Evolutionary conservation across 2,113 vertebrate genomes (phyloP).

Genomic region (Podarcis raffonei): DNA sequence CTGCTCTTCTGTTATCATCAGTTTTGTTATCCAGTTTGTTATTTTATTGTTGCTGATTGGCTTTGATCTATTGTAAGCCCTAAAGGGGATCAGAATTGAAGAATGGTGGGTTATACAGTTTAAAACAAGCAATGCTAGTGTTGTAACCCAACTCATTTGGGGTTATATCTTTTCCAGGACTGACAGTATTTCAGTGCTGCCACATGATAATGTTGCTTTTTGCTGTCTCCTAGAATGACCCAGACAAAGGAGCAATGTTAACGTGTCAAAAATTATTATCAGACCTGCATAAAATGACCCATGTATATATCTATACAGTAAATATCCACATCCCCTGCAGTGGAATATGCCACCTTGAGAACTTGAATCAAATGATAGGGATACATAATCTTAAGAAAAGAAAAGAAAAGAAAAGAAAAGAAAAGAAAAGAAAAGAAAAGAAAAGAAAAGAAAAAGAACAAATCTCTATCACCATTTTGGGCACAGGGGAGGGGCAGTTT

Average conservation of each 20-base stretch:
- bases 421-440: neutral
- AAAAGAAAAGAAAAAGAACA: too few relatives aligned
- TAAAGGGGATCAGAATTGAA: neutral
- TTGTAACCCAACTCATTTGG: neutral
- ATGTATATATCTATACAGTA: too few relatives aligned
- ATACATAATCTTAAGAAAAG: neutral
- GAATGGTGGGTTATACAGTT: neutral
- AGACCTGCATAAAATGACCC: neutral
- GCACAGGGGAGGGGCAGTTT: neutral
- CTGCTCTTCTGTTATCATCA: neutral
- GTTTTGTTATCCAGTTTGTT: neutral
- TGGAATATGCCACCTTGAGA: neutral
- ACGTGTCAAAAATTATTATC: neutral
- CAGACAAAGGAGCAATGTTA: neutral
- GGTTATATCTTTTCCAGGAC: neutral
- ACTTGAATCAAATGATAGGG: neutral
- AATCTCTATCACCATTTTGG: neutral
- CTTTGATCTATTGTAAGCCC: neutral
- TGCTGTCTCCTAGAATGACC: neutral
- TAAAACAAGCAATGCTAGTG: neutral
- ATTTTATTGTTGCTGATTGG: neutral
- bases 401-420: neutral
- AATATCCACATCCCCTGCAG: neutral
- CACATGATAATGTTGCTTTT: neutral
- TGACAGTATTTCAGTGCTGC: neutral